A percentile compares a stretch with the other conserved stretches of the same genome.
Conservation (phyloP, 2,113 vertebrate genomes). For the Laticauda laticaudata region DNA sequence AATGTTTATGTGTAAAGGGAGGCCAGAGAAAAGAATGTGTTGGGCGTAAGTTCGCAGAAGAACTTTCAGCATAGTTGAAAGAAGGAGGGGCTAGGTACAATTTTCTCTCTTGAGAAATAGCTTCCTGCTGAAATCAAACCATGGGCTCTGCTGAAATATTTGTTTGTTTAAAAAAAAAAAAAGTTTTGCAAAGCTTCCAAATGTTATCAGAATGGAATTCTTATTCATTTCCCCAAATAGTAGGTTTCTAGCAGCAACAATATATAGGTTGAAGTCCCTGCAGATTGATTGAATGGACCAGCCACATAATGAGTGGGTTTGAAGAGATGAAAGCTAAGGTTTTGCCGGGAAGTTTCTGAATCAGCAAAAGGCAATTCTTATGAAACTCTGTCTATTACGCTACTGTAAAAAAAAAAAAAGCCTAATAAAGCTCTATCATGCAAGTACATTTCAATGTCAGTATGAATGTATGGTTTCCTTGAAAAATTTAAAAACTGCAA, state of each 20-base stretch:
- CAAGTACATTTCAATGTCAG: neutral
- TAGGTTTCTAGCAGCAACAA: too few relatives aligned
- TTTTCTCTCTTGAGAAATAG: neutral
- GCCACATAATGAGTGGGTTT: neutral
- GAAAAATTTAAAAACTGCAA: neutral
- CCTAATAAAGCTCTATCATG: neutral
- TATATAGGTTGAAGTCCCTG: neutral
- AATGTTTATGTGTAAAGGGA: neutral
- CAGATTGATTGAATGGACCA: neutral
- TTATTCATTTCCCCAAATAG: neutral
- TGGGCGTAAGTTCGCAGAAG: neutral
- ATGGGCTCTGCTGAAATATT: neutral
- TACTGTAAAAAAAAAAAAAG: neutral
- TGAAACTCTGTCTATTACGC: neutral
- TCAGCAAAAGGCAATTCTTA: neutral
- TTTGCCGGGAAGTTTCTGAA: neutral
- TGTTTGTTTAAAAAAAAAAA: neutral
- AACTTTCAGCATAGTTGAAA: neutral
- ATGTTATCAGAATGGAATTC: neutral
- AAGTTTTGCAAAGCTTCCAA: neutral
- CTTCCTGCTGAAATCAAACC: neutral
- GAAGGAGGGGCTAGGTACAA: neutral
- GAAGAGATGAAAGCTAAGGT: neutral
- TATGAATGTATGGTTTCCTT: constrained; percentile 2
- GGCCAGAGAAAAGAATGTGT: neutral